Evolutionary conservation across 2,113 vertebrate species (phyloP), one percentile per base, ranked within the genome.

Genomic region (Ameiurus melas): DNA sequence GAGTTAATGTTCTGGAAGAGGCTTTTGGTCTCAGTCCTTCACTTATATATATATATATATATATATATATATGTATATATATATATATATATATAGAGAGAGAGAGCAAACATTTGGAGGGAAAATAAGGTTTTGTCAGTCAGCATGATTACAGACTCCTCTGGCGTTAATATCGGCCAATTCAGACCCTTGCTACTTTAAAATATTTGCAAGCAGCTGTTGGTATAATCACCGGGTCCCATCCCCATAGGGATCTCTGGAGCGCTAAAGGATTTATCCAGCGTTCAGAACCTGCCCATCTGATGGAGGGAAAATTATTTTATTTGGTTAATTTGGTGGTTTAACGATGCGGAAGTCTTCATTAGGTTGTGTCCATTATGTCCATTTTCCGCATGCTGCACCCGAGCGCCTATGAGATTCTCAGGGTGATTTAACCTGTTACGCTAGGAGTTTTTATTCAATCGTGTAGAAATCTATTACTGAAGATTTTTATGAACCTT

Each of bases 321-420:
- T 89, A 93, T 88, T 80, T 91, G 73, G 89, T 90, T 91, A 91
- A 93, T 92, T 91, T 83, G 87, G 89, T 90, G 91, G 93, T 93
- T 94, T 93, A 95, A 92, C 92, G 93, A 93, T 92, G 92, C 92
- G 86, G 88, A 92, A 92, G 81, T 91, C 92, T 93, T 94, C 93
- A 94, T 95, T 93, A 94, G 91, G 86, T 93, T 85, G 88, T 83
- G 43, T 92, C 91, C 92, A 93, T 92, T 92, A 87, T 91, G 90
- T 89, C 25, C 89, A 92, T 94, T 94, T 95, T 92, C 92, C 92
- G 90, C 91, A 85, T 14, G 58, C 62, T 91, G 90, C 91, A 89
- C 89, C 85, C 60, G 22, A 27, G 36, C 89, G 91, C 20, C 91
- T 92, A 64, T 0, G 62, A 89, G 33, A 87, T 47, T 81, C 87